phyloP scores from a whole-genome alignment of 1,140 invertebrate species.

The Brachionus paranguensis region DNA sequence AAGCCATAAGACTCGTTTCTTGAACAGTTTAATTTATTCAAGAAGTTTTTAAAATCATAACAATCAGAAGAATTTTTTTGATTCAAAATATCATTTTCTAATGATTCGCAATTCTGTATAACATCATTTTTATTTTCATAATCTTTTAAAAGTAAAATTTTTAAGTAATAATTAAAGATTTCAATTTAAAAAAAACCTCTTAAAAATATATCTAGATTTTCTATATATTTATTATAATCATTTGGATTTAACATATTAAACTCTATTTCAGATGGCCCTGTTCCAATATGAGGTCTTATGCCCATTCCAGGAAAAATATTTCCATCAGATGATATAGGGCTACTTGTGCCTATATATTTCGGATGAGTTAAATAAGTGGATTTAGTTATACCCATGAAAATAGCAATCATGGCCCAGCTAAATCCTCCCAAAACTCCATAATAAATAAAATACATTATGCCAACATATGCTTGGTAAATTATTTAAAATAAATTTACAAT shows the following conservation, averaged over 20 bases:
- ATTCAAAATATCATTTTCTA: not conserved
- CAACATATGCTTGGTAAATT: not conserved
- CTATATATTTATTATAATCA: not conserved
- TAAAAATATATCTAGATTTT: conserved; percentile 1
- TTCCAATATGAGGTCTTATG: conserved; percentile 11
- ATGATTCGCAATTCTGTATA: not conserved
- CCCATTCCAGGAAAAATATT: not conserved
- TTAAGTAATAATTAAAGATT: too few relatives aligned
- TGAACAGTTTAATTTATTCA: not conserved
- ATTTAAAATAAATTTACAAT: not conserved
- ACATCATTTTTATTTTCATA: not conserved
- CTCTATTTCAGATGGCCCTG: not conserved
- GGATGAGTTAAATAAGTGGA: not conserved
- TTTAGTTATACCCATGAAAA: not conserved
- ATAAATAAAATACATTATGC: not conserved
- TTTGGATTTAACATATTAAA: not conserved
- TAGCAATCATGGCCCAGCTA: not conserved
- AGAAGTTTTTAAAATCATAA: not conserved
- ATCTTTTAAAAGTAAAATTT: not conserved
- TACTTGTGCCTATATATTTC: not conserved
- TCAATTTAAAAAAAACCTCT: not conserved
- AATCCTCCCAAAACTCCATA: not conserved
- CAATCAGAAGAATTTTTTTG: not conserved
- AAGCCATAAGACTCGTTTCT: not conserved
- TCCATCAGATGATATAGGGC: not conserved